Percentiles rank a stretch among this genome's conserved stretches.
Evolutionary conservation across 30 jellyfish, hydroid and myxozoan genomes (phyloP).

Genomic region (Clytia hemisphaerica): DNA sequence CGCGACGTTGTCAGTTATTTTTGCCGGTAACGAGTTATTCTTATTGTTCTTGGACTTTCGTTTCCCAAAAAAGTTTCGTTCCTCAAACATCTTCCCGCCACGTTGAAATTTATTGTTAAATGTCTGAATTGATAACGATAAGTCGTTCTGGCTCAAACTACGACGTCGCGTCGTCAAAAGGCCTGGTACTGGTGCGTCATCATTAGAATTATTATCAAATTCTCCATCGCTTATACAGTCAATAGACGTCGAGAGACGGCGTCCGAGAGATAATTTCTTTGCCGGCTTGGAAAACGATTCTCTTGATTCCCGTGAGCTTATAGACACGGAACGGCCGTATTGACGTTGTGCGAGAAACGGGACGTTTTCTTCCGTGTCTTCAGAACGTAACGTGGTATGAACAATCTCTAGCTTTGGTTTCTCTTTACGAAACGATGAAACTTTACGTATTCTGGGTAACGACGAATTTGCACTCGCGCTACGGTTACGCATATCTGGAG

Average conservation of each 20-base stretch:
- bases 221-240: background rate
- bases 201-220: background rate
- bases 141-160: constrained; percentile 14
- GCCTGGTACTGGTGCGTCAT: background rate
- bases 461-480: constrained; percentile 2
- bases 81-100: background rate
- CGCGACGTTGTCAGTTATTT: too few species aligned
- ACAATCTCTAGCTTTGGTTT: constrained; percentile 19
- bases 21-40: too few species aligned
- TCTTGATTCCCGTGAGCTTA: too few species aligned
- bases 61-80: too few species aligned
- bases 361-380: too few species aligned
- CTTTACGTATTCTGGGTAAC: background rate
- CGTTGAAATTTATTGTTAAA: background rate
- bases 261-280: background rate
- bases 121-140: background rate
- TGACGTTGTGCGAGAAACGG: too few species aligned
- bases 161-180: background rate
- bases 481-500: constrained; percentile 9
- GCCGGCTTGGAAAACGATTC: too few species aligned
- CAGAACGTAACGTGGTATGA: constrained; percentile 20
- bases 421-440: too few species aligned
- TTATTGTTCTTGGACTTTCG: too few species aligned
- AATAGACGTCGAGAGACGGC: constrained; percentile 5
- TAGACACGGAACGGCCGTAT: too few species aligned